Conservation (phyloP, 2,888 invertebrate species). For the Eremobia ochroleuca region DNA sequence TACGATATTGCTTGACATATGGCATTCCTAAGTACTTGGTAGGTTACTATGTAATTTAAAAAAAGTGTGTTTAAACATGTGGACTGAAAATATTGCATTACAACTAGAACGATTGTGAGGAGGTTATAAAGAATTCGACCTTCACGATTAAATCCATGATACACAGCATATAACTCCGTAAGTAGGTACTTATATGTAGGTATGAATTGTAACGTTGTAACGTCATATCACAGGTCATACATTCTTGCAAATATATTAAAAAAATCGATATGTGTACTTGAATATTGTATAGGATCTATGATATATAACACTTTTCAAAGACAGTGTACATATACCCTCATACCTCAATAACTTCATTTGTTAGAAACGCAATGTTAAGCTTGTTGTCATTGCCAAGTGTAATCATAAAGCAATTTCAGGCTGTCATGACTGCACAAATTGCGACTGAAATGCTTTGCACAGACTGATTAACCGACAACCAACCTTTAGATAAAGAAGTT, state of each 20-base stretch:
- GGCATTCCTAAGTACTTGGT: not conserved
- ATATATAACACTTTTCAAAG: not conserved
- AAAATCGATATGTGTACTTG: constrained; percentile 1
- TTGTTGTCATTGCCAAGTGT: constrained; percentile 33
- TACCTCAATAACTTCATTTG: not conserved
- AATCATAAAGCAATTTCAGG: constrained; percentile 57
- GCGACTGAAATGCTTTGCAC: constrained; percentile 10
- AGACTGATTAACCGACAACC: constrained; percentile 28
- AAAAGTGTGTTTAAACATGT: constrained; percentile 46
- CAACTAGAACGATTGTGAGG: constrained; percentile 49
- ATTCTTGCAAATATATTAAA: constrained; percentile 17
- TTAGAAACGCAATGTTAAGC: constrained; percentile 13
- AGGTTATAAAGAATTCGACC: constrained; percentile 69
- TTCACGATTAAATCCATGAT: constrained; percentile 65
- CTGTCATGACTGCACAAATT: constrained; percentile 39
- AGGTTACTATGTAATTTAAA: constrained; percentile 28
- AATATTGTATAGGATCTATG: not conserved
- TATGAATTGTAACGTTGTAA: constrained; percentile 27
- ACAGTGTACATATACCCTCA: not conserved
- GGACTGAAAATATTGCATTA: constrained; percentile 55
- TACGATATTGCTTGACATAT: constrained; percentile 15
- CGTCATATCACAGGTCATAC: too few species aligned
- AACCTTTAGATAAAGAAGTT: constrained; percentile 42
- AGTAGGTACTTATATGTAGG: constrained; percentile 22
- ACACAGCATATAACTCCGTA: constrained; percentile 32